These are phyloP conservation scores for Formicarius rufipectus DNA, from an alignment of 2,113 vertebrate genomes.

Conservation along the genomic window DNA sequence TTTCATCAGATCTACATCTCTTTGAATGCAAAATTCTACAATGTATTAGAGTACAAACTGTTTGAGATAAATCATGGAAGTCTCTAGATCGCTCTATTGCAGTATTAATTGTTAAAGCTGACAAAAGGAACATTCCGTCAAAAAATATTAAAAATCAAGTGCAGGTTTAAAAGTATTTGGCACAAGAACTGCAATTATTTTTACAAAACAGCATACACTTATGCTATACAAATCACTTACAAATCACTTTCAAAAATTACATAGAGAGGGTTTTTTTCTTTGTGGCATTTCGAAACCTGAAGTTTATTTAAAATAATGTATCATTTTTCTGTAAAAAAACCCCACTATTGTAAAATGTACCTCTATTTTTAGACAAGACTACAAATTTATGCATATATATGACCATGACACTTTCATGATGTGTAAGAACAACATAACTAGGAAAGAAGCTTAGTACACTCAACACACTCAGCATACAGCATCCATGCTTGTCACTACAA, in stretches of 20 bases:
- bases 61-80: background rate
- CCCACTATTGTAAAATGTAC: background rate
- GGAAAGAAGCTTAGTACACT: background rate
- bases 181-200: slow-evolving; percentile 11
- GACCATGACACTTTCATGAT: background rate
- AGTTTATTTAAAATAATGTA: background rate
- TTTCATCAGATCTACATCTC: background rate
- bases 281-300: background rate
- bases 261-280: background rate
- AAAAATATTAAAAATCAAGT: slow-evolving; percentile 51
- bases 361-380: background rate
- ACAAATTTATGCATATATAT: background rate
- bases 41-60: background rate
- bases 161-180: slow-evolving; percentile 30
- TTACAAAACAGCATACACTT: background rate
- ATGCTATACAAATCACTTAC: background rate
- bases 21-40: background rate
- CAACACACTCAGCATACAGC: background rate
- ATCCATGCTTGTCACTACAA: background rate
- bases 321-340: background rate
- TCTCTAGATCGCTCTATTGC: background rate
- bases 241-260: too few relatives aligned
- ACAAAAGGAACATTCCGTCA: slow-evolving; percentile 24
- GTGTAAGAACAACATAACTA: background rate
- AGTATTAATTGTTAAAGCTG: slow-evolving; percentile 45